A percentile compares a stretch with the other conserved stretches of the same genome.
phyloP scores from a whole-genome alignment of 2,797 vertebrate genomes.

The Cichlasoma orientale region DNA sequence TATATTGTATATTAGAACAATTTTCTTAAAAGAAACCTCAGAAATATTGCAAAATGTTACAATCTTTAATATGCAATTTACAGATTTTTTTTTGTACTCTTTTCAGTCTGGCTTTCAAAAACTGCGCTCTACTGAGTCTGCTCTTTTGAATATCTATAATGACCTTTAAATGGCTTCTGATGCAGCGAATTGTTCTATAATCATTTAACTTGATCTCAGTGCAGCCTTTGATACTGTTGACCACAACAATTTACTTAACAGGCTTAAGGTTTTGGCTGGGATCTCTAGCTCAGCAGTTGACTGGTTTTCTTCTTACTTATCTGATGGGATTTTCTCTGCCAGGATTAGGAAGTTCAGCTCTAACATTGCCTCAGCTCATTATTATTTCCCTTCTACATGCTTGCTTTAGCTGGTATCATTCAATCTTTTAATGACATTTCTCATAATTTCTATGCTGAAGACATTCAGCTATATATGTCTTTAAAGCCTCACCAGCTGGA shows the following conservation, averaged over 20 bases:
- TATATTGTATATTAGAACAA: not conserved
- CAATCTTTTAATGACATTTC: not conserved
- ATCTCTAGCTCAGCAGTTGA: too few species aligned
- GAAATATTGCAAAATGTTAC: not conserved
- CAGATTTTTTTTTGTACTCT: too few species aligned
- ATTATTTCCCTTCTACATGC: not conserved
- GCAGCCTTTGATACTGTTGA: too few species aligned
- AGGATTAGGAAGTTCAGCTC: not conserved
- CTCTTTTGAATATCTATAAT: too few species aligned
- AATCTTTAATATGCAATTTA: too few species aligned
- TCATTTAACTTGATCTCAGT: not conserved
- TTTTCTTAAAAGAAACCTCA: not conserved
- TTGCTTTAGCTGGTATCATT: not conserved
- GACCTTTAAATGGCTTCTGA: not conserved
- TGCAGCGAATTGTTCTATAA: not conserved
- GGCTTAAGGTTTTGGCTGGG: too few species aligned
- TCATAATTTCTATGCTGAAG: too few species aligned
- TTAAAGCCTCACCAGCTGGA: too few species aligned
- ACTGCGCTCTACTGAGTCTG: too few species aligned
- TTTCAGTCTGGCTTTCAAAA: too few species aligned
- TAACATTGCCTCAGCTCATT: not conserved
- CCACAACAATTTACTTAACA: too few species aligned
- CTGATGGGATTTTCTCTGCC: not conserved
- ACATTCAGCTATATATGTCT: too few species aligned
- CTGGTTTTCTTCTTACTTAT: not conserved